Evolutionary conservation across 1,140 invertebrate genomes (phyloP), one percentile per base, ranked within the genome.

Genomic region (Bicyclus anynana): DNA sequence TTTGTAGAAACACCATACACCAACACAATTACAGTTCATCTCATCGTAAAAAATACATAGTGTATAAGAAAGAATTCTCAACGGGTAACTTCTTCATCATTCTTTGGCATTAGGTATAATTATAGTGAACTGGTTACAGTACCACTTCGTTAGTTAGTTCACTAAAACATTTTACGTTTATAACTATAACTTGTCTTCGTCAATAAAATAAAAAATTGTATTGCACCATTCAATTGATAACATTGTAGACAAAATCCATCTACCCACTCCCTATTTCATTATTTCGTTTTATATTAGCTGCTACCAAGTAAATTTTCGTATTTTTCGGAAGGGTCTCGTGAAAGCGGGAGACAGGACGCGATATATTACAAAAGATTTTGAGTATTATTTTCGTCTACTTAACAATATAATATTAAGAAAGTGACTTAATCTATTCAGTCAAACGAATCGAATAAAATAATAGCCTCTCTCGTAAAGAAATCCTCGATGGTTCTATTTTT

Each of bases 101-200:
- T 87, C 84, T 87, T 87, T 87, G 84, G 84, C 80, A 85, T 85
- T 85, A 77, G n/a, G n/a, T n/a, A n/a, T n/a, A n/a, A n/a, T n/a
- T 81, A 77, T 82, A 87, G 80, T 85, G 84, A 85, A 81, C 81
- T 81, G 68, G 74, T 72, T 73, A 77, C 69, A 67, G 72, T 54
- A 56, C 66, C 49, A 71, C 67, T 68, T 74, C 48, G n/a, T n/a
- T n/a, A n/a, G n/a, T n/a, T n/a, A n/a, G n/a, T n/a, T n/a, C 65
- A 76, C 67, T 70, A 69, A 67, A 62, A 64, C 57, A 72, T 69
- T 59, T 60, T 61, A 65, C 46, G 67, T 72, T 59, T 61, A 66
- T 66, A 66, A 53, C 40, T 66, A 47, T 44, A 26, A 37, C 40
- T 40, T 46, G 33, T 18, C 64, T 56, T 69, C 54, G 51, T 69